Conservation (phyloP, 2,113 vertebrate species). For the Caranx ignobilis region DNA sequence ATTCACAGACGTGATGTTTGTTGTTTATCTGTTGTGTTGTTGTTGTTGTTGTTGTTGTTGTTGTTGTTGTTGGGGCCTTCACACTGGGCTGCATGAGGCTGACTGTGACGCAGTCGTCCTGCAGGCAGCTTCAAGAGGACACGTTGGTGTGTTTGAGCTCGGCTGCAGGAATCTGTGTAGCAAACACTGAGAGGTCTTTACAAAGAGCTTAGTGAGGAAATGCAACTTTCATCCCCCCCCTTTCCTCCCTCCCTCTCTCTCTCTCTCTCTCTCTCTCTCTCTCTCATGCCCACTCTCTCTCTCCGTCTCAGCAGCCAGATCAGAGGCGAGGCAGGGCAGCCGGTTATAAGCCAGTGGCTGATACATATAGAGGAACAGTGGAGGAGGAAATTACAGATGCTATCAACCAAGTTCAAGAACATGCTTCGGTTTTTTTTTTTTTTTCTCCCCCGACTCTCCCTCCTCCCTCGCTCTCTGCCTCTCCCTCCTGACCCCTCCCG, state of each 20-base stretch:
- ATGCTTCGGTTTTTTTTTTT: conserved; percentile 22
- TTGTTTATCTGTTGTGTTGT: too few relatives aligned
- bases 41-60: too few relatives aligned
- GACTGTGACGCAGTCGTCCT: too few relatives aligned
- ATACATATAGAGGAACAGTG: conserved; percentile 53
- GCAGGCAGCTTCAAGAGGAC: background rate
- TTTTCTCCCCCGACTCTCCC: background rate
- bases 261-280: too few relatives aligned
- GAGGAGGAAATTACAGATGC: conserved; percentile 78
- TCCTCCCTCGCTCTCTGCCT: background rate
- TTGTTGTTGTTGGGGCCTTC: too few relatives aligned
- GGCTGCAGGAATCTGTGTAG: conserved; percentile 11
- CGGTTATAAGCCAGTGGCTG: conserved; percentile 45
- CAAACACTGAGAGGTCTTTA: conserved; percentile 7
- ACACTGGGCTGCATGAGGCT: too few relatives aligned
- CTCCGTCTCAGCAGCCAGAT: conserved; percentile 36
- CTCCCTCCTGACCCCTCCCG: conserved; percentile 42
- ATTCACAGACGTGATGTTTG: too few relatives aligned
- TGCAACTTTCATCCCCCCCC: conserved; percentile 28
- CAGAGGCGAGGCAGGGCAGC: conserved; percentile 39
- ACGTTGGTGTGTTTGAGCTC: background rate
- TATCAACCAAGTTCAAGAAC: conserved; percentile 79
- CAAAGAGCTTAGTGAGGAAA: conserved; percentile 24
- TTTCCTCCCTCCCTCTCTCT: too few relatives aligned
- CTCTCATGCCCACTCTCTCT: background rate